Percentiles rank a stretch among this genome's conserved stretches.
Conservation (phyloP, 1,140 invertebrate species). For the Argopecten irradians region DNA sequence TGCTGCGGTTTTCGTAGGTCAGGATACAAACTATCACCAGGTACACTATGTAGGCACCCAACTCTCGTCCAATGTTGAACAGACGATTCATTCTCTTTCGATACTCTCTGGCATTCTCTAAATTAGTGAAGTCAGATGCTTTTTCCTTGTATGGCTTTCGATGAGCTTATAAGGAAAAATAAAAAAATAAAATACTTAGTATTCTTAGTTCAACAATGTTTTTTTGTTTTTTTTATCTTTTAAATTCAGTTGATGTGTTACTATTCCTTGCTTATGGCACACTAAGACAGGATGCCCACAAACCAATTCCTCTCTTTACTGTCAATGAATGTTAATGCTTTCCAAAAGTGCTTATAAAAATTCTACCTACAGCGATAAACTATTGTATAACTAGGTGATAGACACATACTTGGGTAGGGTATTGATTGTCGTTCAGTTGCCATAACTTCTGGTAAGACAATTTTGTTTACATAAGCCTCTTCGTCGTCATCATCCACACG, state of each 20-base stretch:
- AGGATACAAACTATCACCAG: conserved; percentile 72
- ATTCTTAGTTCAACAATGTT: too few species aligned
- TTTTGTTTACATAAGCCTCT: background rate
- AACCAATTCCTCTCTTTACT: too few species aligned
- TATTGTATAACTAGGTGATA: background rate
- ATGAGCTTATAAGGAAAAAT: background rate
- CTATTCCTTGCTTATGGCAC: too few species aligned
- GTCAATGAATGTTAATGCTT: too few species aligned
- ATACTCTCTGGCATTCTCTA: conserved; percentile 61
- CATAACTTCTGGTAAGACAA: background rate
- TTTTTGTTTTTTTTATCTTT: too few species aligned
- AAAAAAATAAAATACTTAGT: too few species aligned
- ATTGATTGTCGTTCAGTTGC: background rate
- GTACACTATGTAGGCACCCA: conserved; percentile 67
- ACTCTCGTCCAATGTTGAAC: conserved; percentile 68
- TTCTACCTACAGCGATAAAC: too few species aligned
- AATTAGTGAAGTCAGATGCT: background rate
- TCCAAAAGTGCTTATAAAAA: too few species aligned
- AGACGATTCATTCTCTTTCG: conserved; percentile 69
- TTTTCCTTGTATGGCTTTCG: background rate
- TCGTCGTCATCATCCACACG: conserved; percentile 47
- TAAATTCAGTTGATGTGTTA: too few species aligned
- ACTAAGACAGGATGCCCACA: too few species aligned
- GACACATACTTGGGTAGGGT: background rate
- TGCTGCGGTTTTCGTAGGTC: conserved; percentile 71